These are phyloP conservation scores for Adrianichthys oophorus DNA, from an alignment of 2,797 vertebrate genomes.

Conservation along the genomic window DNA sequence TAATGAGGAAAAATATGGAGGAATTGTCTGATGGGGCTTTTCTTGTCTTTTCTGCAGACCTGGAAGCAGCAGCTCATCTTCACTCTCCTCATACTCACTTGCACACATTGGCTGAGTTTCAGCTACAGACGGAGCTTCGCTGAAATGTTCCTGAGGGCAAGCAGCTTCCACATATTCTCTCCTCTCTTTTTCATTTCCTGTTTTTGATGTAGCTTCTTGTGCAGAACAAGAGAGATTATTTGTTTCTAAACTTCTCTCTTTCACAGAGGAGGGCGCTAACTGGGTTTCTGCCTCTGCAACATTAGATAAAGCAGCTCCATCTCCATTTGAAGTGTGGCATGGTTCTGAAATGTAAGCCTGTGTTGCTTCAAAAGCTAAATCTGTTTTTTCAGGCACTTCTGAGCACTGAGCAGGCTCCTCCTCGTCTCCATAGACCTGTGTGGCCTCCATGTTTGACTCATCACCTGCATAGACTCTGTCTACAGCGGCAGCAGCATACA, in stretches of 20 bases:
- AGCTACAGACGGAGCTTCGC: conserved; percentile 11
- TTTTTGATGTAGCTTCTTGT: conserved; percentile 1
- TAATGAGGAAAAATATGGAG: neutral
- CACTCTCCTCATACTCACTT: conserved; percentile 40
- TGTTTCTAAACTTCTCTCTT: conserved; percentile 21
- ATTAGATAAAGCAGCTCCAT: conserved; percentile 12
- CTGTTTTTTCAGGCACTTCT: conserved; percentile 15
- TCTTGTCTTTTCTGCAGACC: conserved; percentile 21
- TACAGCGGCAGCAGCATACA: conserved; percentile 18
- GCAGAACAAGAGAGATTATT: conserved; percentile 11
- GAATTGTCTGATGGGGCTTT: conserved; percentile 7
- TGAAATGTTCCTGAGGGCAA: conserved; percentile 8
- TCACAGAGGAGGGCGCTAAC: conserved; percentile 39
- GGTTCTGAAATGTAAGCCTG: conserved; percentile 59
- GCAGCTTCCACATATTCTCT: conserved; percentile 1
- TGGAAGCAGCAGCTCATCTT: conserved; percentile 21
- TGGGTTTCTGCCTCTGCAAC: conserved; percentile 57
- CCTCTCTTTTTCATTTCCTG: conserved; percentile 12
- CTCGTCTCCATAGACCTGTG: conserved; percentile 43
- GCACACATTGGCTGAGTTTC: conserved; percentile 50
- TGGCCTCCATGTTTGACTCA: conserved; percentile 50
- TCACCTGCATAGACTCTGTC: conserved; percentile 22
- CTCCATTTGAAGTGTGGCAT: conserved; percentile 28
- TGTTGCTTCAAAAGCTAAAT: conserved; percentile 66
- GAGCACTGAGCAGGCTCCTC: conserved; percentile 12